A percentile compares a stretch with the other conserved stretches of the same genome.
Evolutionary conservation across 2,113 vertebrate species (phyloP).

Genomic region (Salminus brasiliensis): DNA sequence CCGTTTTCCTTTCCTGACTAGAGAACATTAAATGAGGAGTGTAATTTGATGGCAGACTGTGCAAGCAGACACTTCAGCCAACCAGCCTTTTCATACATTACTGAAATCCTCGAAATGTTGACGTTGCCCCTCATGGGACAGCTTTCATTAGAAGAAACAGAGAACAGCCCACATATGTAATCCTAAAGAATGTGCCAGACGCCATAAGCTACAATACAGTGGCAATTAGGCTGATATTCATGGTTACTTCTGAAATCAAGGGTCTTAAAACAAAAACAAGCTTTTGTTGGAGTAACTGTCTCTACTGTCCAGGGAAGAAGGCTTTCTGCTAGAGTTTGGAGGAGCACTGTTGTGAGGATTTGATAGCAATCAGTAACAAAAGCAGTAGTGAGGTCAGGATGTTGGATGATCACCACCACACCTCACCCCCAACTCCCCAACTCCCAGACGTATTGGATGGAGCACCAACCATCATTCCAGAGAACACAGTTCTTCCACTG

Average conservation of each 20-base stretch:
- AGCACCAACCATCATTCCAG: no score
- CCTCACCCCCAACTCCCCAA: no score
- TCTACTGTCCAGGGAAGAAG: no score
- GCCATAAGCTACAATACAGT: not conserved
- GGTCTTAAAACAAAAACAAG: no score
- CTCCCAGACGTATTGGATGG: no score
- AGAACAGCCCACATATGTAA: not conserved
- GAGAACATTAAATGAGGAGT: not conserved
- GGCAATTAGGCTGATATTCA: not conserved
- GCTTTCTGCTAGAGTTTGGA: no score
- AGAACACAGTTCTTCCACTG: no score
- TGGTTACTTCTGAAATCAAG: not conserved
- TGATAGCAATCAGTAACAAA: no score
- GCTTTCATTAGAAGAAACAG: not conserved
- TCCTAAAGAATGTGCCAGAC: not conserved
- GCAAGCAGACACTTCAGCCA: not conserved
- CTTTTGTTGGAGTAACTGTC: no score
- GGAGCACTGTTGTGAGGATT: no score
- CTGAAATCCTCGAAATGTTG: not conserved
- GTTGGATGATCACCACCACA: no score
- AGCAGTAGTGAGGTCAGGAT: no score
- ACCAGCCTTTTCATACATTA: not conserved
- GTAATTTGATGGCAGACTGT: not conserved
- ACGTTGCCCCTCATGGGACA: not conserved
- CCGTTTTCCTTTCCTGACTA: slow-evolving; percentile 33